Evolutionary conservation across 1,140 invertebrate species (phyloP), one percentile per base, ranked within the genome.

Genomic region (Ericerus pela): DNA sequence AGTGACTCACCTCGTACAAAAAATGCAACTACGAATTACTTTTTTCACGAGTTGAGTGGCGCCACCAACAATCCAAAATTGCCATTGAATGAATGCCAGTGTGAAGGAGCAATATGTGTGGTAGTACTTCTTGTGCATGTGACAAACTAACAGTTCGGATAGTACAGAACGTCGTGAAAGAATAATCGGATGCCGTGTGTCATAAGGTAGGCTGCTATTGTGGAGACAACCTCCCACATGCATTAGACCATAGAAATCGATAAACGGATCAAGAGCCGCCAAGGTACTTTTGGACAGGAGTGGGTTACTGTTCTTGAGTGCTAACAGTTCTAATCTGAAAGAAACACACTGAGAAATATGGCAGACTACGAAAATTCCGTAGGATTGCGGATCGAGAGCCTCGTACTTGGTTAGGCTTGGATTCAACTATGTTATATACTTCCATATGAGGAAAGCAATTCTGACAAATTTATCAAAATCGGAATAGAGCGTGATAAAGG

Each of bases 161-260:
- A 72, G 52, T 20, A 60, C 57, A 61, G 68, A 59, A 24, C 62
- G 63, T 14, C 58, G 30, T 16, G 67, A 65, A 33, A 69, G 53
- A 10, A 73, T 33, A 14, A 71, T 66, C 0, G 70, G 71, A 62
- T 72, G 69, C 57, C 68, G 69, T 22, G 64, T 61, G 20, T 65
- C 60, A 56, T 53, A 53, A 18, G 52, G 30, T 18, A 59, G 33
- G n/a, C 16, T 11, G 5, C 57, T 16, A 36, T 53, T 43, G 20
- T 20, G 5, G 26, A 56, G 24, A 29, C 53, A 33, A 18, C 58
- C 59, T 14, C 59, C 59, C 1, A 58, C 53, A 29, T 58, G 55
- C 24, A 61, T 51, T 10, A 61, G 24, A n/a, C 33, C 51, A 24
- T 59, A 33, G 16, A 31, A 51, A 57, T 60, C 54, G 8, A 60